Conservation (phyloP, 2,797 vertebrate genomes). For the Pyrocephalus nanus region DNA sequence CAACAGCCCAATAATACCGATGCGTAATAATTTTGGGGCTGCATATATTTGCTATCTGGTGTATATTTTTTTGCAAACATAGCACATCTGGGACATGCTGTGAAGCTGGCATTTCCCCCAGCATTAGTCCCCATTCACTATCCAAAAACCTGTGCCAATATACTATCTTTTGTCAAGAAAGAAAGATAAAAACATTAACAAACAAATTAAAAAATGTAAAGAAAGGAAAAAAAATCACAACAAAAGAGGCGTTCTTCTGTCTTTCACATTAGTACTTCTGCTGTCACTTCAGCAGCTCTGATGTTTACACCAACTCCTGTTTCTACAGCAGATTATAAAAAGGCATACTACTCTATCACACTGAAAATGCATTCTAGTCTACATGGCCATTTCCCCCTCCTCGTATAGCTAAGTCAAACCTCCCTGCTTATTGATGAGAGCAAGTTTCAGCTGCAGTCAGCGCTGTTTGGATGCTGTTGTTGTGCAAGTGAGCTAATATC, state of each 20-base stretch:
- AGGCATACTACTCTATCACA: background rate
- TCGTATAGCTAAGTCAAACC: background rate
- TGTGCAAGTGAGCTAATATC: background rate
- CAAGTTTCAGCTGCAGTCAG: slow-evolving; percentile 11
- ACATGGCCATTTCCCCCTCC: background rate
- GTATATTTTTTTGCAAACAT: background rate
- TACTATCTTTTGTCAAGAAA: background rate
- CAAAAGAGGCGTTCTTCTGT: background rate
- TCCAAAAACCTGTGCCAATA: background rate
- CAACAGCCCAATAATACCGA: background rate
- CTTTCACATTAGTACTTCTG: background rate
- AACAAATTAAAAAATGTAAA: background rate
- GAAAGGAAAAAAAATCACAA: background rate
- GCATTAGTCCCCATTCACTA: background rate
- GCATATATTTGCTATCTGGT: background rate
- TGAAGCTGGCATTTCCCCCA: background rate
- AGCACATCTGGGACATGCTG: background rate
- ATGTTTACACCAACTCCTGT: background rate
- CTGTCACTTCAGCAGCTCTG: background rate
- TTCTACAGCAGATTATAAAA: background rate
- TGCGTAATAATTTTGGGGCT: background rate
- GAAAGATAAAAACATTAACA: too few species aligned
- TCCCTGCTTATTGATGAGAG: background rate
- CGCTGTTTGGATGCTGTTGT: background rate
- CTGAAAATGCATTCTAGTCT: background rate